These are phyloP conservation scores for Sipha maydis DNA, from an alignment of 2,888 invertebrate species.

Conservation along the genomic window DNA sequence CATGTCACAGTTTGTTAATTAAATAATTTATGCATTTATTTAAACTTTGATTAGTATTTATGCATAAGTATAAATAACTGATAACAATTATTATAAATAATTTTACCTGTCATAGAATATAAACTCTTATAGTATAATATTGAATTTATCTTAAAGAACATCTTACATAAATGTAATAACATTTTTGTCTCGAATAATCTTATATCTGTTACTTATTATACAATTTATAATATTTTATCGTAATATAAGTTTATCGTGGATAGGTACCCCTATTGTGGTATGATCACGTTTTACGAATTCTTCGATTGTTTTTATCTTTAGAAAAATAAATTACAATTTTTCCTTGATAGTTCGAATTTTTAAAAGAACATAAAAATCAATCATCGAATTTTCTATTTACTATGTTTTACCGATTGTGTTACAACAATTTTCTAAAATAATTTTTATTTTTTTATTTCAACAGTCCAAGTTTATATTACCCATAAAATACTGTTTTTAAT, in stretches of 20 bases:
- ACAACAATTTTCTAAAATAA: too few species aligned
- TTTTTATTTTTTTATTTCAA: too few species aligned
- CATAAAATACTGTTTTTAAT: too few species aligned
- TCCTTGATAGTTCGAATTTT: too few species aligned
- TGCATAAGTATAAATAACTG: constrained; percentile 53
- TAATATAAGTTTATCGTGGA: too few species aligned
- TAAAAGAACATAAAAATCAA: too few species aligned
- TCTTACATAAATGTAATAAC: not conserved
- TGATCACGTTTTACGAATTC: not conserved
- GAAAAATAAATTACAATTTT: too few species aligned
- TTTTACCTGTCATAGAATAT: not conserved
- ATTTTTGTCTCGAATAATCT: not conserved
- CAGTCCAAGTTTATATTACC: too few species aligned
- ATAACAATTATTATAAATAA: constrained; percentile 35
- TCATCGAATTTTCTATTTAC: too few species aligned
- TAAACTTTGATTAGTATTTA: constrained; percentile 56
- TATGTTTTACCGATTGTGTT: too few species aligned
- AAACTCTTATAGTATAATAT: not conserved
- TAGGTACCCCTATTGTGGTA: too few species aligned
- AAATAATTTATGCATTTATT: constrained; percentile 60
- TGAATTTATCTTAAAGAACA: not conserved
- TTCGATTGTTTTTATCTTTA: too few species aligned
- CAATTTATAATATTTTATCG: not conserved
- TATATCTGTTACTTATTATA: not conserved
- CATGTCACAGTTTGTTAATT: constrained; percentile 52